Base-by-base conservation (phyloP, 2,797 vertebrate genomes). In the Microcaecilia unicolor region DNA sequence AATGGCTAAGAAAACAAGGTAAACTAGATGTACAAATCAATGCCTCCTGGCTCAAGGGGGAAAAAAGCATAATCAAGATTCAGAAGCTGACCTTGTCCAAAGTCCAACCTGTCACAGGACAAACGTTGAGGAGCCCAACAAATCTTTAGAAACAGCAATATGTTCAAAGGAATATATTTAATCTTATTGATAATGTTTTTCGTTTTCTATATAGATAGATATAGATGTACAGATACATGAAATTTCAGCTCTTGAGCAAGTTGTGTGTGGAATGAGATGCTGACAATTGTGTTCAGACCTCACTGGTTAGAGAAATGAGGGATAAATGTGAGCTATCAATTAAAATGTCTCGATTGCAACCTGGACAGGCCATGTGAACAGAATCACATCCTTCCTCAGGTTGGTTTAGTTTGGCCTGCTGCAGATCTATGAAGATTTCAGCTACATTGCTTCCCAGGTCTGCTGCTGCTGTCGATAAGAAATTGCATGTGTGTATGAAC, bases 21-120 rank as follows among this genome's bases (percentile, higher is more conserved):
- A 85, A 89, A 85, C 83, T 85, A 84, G 83, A 87, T 85, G 85
- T 85, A 72, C 73, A 82, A 83, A 90, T 90, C 88, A 86, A 91
- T 90, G 84, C 81, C 71, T 70, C 60, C 55, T 80, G 75, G 81
- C 88, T 86, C 84, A 64, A 68, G 84, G 87, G 87, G 79, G 51
- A 76, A 78, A 74, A 69, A 76, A 70, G 64, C 75, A 71, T 83
- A 81, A 89, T 90, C 86, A 87, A 76, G 78, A 90, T 88, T 85
- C 87, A 82, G 71, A 79, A 76, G 72, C 81, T 84, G 86, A 88
- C 86, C 88, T 86, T 83, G 81, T 77, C 69, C 78, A 67, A 74
- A 79, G 83, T 81, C 82, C 72, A 73, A 54, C 70, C 76, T 85
- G 86, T 88, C 86, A 86, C 67, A 69, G 71, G 71, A 62, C 59